These are phyloP conservation scores for Calliopsis andreniformis DNA, from an alignment of 1,140 invertebrate genomes.

Conservation along the genomic window DNA sequence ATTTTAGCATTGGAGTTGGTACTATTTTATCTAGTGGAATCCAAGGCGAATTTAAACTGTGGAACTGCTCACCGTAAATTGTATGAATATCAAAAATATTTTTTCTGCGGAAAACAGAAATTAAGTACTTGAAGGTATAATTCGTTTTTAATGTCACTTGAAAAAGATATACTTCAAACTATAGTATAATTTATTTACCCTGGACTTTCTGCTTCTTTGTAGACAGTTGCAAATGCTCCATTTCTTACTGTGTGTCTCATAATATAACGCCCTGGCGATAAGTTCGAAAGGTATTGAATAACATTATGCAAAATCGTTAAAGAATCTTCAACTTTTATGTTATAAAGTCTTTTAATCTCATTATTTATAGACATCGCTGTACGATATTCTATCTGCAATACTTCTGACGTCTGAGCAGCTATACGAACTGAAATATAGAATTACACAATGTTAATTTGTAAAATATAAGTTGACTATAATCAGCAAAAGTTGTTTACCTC, in stretches of 20 bases:
- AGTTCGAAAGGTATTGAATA: constrained; percentile 66
- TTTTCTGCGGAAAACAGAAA: constrained; percentile 59
- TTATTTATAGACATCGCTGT: constrained; percentile 70
- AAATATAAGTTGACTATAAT: neutral
- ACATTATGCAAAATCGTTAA: constrained; percentile 76
- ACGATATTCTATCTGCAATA: constrained; percentile 77
- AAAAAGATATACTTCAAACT: neutral
- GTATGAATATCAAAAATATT: constrained; percentile 60
- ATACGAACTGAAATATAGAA: constrained; percentile 73
- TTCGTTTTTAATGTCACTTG: neutral
- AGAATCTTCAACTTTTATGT: constrained; percentile 71
- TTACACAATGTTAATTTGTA: constrained; percentile 3
- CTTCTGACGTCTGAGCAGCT: constrained; percentile 65
- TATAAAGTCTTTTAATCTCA: constrained; percentile 75
- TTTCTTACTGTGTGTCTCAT: constrained; percentile 76
- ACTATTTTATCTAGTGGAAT: constrained; percentile 64
- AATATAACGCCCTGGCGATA: constrained; percentile 77
- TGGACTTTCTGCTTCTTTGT: constrained; percentile 59
- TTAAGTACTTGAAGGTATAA: neutral
- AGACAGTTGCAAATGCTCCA: constrained; percentile 76
- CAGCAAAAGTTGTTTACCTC: constrained; percentile 72
- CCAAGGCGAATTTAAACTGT: constrained; percentile 61
- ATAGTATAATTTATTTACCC: constrained; percentile 46
- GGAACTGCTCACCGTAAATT: constrained; percentile 43
- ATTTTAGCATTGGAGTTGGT: constrained; percentile 54